Conservation (phyloP, 1,140 invertebrate species). For the Periplaneta americana region DNA sequence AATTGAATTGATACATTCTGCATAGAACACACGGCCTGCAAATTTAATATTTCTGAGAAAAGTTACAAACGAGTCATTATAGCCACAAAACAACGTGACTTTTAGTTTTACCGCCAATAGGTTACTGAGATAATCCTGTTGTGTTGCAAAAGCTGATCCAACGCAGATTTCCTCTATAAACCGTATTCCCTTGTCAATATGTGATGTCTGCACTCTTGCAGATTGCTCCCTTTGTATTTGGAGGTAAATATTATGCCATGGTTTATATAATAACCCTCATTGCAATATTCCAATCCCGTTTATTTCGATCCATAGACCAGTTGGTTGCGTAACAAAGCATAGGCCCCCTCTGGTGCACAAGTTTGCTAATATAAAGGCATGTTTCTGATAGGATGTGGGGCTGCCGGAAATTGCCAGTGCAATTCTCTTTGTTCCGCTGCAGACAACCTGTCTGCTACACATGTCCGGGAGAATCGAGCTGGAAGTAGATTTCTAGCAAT, state of each 20-base stretch:
- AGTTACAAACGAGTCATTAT: too few species aligned
- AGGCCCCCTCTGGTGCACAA: background rate
- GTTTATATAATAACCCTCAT: background rate
- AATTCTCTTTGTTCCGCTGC: background rate
- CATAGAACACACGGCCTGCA: too few species aligned
- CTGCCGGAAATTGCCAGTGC: background rate
- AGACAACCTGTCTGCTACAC: background rate
- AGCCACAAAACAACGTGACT: too few species aligned
- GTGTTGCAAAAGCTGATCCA: too few species aligned
- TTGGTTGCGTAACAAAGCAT: background rate
- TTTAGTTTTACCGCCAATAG: too few species aligned
- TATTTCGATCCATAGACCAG: background rate
- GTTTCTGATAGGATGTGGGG: background rate
- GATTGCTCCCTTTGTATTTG: background rate
- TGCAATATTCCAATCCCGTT: background rate
- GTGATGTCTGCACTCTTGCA: too few species aligned
- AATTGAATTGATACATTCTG: too few species aligned
- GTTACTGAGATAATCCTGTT: too few species aligned
- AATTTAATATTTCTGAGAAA: too few species aligned
- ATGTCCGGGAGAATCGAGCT: background rate
- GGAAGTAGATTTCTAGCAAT: background rate
- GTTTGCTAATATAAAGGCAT: background rate
- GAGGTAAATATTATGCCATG: background rate
- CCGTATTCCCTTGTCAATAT: too few species aligned
- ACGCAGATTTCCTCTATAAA: too few species aligned